Evolutionary conservation across 2,797 vertebrate species (phyloP).

Genomic region (Yasuhikotakia modesta): DNA sequence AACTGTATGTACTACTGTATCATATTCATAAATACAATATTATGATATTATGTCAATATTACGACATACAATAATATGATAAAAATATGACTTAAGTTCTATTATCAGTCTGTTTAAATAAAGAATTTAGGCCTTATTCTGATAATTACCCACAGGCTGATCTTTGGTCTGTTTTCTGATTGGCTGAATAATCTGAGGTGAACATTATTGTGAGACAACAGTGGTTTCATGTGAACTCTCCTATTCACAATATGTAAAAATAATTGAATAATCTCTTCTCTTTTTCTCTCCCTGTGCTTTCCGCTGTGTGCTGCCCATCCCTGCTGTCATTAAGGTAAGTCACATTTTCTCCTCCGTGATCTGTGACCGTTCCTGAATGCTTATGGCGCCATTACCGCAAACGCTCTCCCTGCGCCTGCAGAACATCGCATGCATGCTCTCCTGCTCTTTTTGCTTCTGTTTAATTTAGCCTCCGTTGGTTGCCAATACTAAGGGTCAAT

Average conservation of each 20-base stretch:
- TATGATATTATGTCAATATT: too few species aligned
- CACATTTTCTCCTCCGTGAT: conserved; percentile 45
- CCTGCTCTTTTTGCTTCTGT: conserved; percentile 54
- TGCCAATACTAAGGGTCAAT: conserved; percentile 57
- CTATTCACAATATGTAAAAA: conserved; percentile 34
- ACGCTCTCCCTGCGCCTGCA: neutral
- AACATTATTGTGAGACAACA: conserved; percentile 41
- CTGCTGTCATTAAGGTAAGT: conserved; percentile 69
- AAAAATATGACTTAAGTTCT: neutral
- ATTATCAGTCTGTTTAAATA: neutral
- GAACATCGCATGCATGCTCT: conserved; percentile 12
- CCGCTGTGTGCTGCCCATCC: conserved; percentile 26
- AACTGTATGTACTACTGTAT: too few species aligned
- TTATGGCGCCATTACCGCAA: conserved; percentile 28
- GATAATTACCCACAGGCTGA: too few species aligned
- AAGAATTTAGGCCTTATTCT: neutral
- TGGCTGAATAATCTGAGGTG: neutral
- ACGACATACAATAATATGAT: neutral
- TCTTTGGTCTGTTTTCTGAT: neutral
- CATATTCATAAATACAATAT: neutral
- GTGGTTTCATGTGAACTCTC: neutral
- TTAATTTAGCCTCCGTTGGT: conserved; percentile 58
- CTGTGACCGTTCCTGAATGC: conserved; percentile 38
- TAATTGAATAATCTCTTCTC: conserved; percentile 36
- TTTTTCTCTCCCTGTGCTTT: conserved; percentile 34